phyloP scores from a whole-genome alignment of 2,113 vertebrate genomes.

The Polypterus bichir region DNA sequence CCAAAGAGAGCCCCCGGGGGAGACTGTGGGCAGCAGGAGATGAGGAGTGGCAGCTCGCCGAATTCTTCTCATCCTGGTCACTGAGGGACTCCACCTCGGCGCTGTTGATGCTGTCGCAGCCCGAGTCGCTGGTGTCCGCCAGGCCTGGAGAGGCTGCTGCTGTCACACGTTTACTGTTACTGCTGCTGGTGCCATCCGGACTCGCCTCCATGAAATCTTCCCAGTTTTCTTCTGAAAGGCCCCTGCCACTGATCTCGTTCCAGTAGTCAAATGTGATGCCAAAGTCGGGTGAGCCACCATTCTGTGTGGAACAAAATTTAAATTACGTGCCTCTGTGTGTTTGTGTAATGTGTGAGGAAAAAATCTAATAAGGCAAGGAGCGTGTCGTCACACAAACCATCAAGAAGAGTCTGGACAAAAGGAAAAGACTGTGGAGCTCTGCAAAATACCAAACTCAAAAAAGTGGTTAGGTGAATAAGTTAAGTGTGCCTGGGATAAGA shows the following conservation, averaged over 20 bases:
- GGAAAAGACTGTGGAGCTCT: neutral
- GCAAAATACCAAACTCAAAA: neutral
- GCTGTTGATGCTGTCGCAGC: constrained; percentile 1
- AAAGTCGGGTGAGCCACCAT: neutral
- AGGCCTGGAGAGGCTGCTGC: neutral
- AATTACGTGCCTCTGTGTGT: neutral
- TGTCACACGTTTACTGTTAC: neutral
- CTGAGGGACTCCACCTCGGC: neutral
- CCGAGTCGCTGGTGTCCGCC: neutral
- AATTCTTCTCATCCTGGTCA: too few relatives aligned
- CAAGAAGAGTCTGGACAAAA: neutral
- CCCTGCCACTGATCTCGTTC: neutral
- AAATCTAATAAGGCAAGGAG: too few relatives aligned
- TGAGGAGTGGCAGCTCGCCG: too few relatives aligned
- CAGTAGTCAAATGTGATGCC: neutral
- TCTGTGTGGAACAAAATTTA: neutral
- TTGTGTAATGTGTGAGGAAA: neutral
- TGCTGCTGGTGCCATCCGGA: neutral
- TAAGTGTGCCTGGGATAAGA: neutral
- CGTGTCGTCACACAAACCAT: neutral
- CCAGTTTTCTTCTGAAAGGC: neutral
- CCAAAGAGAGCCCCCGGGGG: too few relatives aligned
- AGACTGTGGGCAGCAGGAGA: too few relatives aligned
- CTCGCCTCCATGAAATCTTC: constrained; percentile 1
- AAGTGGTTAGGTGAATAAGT: neutral